Base-by-base conservation (phyloP, 2,797 vertebrate species). In the Enteromius viviparus region DNA sequence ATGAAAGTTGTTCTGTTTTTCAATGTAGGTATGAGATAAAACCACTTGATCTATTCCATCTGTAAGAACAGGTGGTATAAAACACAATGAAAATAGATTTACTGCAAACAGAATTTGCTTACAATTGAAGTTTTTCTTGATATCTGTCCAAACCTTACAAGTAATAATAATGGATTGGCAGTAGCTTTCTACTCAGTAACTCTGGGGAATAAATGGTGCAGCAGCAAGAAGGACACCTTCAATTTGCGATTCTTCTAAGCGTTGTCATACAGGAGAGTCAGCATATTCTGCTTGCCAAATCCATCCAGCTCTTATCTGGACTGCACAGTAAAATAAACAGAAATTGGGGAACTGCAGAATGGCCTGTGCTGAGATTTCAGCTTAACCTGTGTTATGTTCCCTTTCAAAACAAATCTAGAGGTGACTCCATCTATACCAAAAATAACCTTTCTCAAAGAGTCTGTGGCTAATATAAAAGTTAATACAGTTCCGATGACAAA, bases 261-360 rank as follows among this genome's bases (percentile, higher is more conserved):
- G 17, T 32, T 76, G 47, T 37, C 62, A 42, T 58, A 19, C 47
- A 19, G 37, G 26, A 58, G 11, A 82, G 37, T 82, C 72, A 76
- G 72, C 49, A 76, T 45, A 58, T 82, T 76, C 60, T 58, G 47
- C 81, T 58, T 76, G 81, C 49, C 72, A 82, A 76, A 76, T 76
- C 62, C 72, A 69, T 55, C 72, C 14, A 55, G 32, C 62, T 76
- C 71, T 82, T 82, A 82, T 66, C 71, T 55, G 60, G 58, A 64
- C 70, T 82, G 23, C 71, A 76, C 70, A 82, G 69, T 62, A 45
- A 82, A 76, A 74, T 37, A 66, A 42, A 82, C n/a, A 47, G 8
- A 49, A 72, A 64, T 34, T 19, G 34, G 21, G 34, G 4, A 82
- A 42, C 49, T 49, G 29, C 42, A 21, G 34, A 80, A 80, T 5